Evolutionary conservation across 1,140 invertebrate genomes (phyloP), one percentile per base, ranked within the genome.

Genomic region (Microplitis demolitor): DNA sequence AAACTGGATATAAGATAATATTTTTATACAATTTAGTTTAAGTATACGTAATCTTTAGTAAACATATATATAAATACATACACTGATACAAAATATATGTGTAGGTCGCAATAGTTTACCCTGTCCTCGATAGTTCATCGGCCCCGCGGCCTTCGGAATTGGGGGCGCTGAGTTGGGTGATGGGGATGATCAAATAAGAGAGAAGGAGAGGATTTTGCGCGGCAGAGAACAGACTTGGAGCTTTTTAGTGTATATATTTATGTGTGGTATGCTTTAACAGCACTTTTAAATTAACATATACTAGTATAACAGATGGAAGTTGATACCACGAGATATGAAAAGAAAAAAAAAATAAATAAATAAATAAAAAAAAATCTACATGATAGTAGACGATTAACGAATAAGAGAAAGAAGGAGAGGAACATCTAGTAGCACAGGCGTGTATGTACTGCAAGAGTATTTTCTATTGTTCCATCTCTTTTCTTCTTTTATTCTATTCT

Each of bases 61-160:
- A 6, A 54, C n/a, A 60, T 24, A 54, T 16, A 54, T 54, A 54
- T 54, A 60, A 62, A 58, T 71, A 71, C 71, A 13, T 45, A 63
- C 9, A 68, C 60, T 24, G 24, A 24, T 24, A 24, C 24, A 24
- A 39, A 34, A 56, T 45, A 64, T 39, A 63, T 24, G 11, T 13
- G 76, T 69, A 78, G 78, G 76, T 77, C 75, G 77, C 78, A 82
- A 82, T 78, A 79, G 79, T 79, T 85, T 80, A 85, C 83, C 85
- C 85, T 82, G 82, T 85, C 83, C 83, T 85, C 80, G 83, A 81
- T 82, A 81, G 85, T 86, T 87, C 85, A 83, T 83, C 82, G 84
- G 79, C 83, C 84, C 81, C 77, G 77, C 77, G 79, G 82, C 85
- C 85, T 87, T 86, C 84, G 78, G 76, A 84, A 84, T 86, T 78